Base-by-base conservation (phyloP, 1,140 invertebrate genomes). In the Heterodera carotae region DNA sequence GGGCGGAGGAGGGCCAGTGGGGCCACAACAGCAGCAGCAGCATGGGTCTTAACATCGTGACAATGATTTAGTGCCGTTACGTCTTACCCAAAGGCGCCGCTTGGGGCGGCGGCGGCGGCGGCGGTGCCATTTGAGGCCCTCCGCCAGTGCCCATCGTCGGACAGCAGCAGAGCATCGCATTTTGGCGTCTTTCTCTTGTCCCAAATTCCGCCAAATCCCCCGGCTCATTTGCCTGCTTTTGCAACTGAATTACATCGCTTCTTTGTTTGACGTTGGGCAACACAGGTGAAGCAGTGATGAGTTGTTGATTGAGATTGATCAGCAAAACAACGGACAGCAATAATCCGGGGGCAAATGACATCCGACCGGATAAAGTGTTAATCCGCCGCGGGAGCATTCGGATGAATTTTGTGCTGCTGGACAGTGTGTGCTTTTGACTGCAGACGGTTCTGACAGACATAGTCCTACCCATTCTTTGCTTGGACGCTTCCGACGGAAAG, bases 171-270 rank as follows among this genome's bases (percentile, higher is more conserved):
- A 73, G 36, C 56, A 74, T 27, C 33, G 69, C 53, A 34, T 74
- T 74, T 33, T 74, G 71, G 59, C 71, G 39, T 34, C 71, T 53
- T 25, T 64, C 71, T 34, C 71, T 59, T 27, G 43, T n/a, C 27
- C 62, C 62, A 12, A 66, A n/a, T 1, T 25, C 12, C 18, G 48
- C 62, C 62, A 66, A 25, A 7, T 66, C 27, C 36, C 36, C 36
- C 10, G 36, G 36, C 3, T 31, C 62, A 12, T 66, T 25, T 27
- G 62, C 36, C 39, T 18, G 6, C 56, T 5, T 15, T 33, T 59
- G 56, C 27, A 18, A 25, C 4, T 34, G 18, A 69, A 56, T 70
- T 59, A 22, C 12, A 36, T 25, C 18, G 29, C 12, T 33, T 2
- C 36, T 36, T 43, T 48, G 12, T 22, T 22, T 12, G 48, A 22